Evolutionary conservation across 2,888 invertebrate genomes (phyloP), one percentile per base, ranked within the genome.

Genomic region (Apodemia hepburni): DNA sequence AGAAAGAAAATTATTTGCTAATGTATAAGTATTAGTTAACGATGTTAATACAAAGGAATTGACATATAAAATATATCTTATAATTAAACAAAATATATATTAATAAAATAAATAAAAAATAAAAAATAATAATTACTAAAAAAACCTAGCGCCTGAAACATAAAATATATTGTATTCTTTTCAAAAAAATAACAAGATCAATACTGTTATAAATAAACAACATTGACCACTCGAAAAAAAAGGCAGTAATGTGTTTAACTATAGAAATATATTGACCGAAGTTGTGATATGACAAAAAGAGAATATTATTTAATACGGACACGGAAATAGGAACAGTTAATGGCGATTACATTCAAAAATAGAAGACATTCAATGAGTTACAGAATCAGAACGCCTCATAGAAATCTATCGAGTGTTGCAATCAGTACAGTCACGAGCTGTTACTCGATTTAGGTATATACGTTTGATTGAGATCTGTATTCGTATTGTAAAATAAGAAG

Each of bases 261-360:
- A 42, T 15, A 3, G 15, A 42, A 42, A 15, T 15, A 42, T 45
- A 45, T 45, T n/a, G 45, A 45, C 4, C 45, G 45, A 45, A 45
- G 15, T 45, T 45, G 45, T n/a, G n/a, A n/a, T 45, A n/a, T 6
- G 45, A 45, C 12, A 51, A 15, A 27, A 54, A 54, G 7, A 54
- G 22, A 27, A 54, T 54, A 54, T 54, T 54, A 54, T 54, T 54
- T 54, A 54, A 54, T 54, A 54, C 54, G 54, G 54, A 54, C 54
- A 54, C 54, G 54, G 54, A 54, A 54, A 54, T 54, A 54, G 27
- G 54, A 54, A 49, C 49, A 54, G 54, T 27, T 54, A 54, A 54
- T 54, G 54, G 54, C 54, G 54, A 54, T 54, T 54, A 27, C 54
- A 54, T 54, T 54, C 54, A 54, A 54, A 54, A 54, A 54, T 54